phyloP scores from a whole-genome alignment of 2,797 vertebrate species.

The Pantherophis vulpinus region DNA sequence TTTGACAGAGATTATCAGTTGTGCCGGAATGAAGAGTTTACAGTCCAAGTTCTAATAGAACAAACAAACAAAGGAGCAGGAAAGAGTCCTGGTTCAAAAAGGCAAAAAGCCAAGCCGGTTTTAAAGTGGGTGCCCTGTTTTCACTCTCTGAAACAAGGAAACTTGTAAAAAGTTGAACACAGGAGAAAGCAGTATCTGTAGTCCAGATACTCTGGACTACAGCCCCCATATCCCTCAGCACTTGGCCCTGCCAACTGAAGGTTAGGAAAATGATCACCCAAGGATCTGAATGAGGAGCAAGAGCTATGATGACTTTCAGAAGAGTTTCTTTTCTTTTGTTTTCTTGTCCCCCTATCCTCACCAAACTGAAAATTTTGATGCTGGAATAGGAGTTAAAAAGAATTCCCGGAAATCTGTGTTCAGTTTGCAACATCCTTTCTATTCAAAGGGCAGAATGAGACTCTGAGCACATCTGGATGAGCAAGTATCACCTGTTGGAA shows the following conservation, averaged over 20 bases:
- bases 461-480: neutral
- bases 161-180: neutral
- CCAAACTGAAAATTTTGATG: neutral
- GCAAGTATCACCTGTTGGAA: neutral
- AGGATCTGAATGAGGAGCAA: neutral
- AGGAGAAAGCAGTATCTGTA: neutral
- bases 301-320: neutral
- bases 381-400: neutral
- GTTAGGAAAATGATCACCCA: neutral
- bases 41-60: neutral
- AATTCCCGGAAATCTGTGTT: neutral
- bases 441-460: neutral
- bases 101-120: neutral
- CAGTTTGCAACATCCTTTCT: neutral
- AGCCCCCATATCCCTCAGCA: neutral
- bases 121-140: neutral
- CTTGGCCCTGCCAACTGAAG: neutral
- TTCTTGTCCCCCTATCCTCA: neutral
- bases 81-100: neutral
- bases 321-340: too few species aligned
- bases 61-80: neutral
- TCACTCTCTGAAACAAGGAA: neutral
- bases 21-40: neutral
- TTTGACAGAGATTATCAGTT: conserved; percentile 12
- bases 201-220: neutral